These are phyloP conservation scores for Noturus placidus DNA, from an alignment of 2,113 vertebrate genomes.

Conservation along the genomic window DNA sequence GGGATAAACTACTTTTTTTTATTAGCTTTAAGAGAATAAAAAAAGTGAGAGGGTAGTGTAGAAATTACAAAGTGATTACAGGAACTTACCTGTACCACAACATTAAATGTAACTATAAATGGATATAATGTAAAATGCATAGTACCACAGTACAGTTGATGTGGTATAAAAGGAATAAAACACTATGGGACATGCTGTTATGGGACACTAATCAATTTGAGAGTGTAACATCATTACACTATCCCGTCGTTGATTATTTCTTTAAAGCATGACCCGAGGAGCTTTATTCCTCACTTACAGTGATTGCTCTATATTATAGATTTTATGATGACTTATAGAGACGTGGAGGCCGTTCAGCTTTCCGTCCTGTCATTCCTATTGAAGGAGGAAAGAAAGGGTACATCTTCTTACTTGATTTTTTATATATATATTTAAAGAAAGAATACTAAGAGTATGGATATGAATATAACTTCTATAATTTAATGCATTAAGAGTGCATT, in stretches of 20 bases:
- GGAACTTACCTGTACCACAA: not conserved
- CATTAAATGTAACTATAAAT: not conserved
- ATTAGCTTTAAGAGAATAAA: not conserved
- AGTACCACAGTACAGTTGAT: not conserved
- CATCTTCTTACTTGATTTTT: not conserved
- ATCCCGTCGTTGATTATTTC: not conserved
- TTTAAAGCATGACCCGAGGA: not conserved
- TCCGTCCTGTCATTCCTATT: slow-evolving; percentile 65
- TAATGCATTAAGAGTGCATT: not conserved
- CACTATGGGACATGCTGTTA: not conserved
- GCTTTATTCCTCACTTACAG: not conserved
- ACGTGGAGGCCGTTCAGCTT: slow-evolving; percentile 65
- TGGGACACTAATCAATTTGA: not conserved
- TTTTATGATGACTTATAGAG: slow-evolving; percentile 68
- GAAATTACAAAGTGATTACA: not conserved
- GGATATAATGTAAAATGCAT: not conserved
- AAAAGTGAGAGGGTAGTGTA: not conserved
- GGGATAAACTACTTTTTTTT: not conserved
- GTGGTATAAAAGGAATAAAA: not conserved
- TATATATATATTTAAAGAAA: not conserved
- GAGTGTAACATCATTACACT: not conserved
- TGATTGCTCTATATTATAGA: slow-evolving; percentile 55
- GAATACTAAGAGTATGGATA: not conserved
- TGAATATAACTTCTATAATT: not conserved
- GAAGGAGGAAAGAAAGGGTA: slow-evolving; percentile 64